Base-by-base conservation (phyloP, 2,888 invertebrate species). In the Penaeus monodon region DNA sequence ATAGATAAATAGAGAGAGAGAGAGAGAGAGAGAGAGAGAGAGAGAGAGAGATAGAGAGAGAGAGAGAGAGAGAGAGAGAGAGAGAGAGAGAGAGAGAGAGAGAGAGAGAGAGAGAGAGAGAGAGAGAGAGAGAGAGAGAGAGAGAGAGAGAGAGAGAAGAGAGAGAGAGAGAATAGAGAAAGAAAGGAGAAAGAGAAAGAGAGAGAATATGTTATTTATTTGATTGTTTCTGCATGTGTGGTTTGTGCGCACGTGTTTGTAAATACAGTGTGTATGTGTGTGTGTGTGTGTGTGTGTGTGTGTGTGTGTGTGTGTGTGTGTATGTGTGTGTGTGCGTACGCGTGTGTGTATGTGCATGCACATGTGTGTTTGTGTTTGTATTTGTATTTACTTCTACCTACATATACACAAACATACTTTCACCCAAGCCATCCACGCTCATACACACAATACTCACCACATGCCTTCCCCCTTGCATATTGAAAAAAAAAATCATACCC, bases 51-150 rank as follows among this genome's bases (percentile, higher is more conserved):
- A 68, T 6, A 68, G 68, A 68, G 68, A 68, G n/a, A 68, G 22
- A 68, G 10, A 68, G 29, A 27, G 68, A 68, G 68, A 68, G 68
- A 68, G 68, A 68, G 27, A 68, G 68, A 68, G 68, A 68, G 29
- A 27, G 68, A 68, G 68, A 68, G 68, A 68, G 68, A 68, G 68
- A 68, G 68, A 68, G 68, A 68, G 68, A 68, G 68, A 68, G 68
- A 68, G 68, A 68, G 68, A 68, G 68, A 68, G 17, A 68, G 68
- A 68, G 17, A 68, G 68, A 68, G 22, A 68, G 22, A 12, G 17
- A 68, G 22, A 20, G 22, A 20, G 22, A 68, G 68, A 68, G 68
- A 68, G 22, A 20, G 22, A 68, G 22, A 68, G 22, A 68, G 68
- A 68, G 22, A 20, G 68, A 20, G 22, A 68, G 68, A 68, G 68